Conservation (phyloP, 2,888 invertebrate genomes). For the Priocnemis perturbator region DNA sequence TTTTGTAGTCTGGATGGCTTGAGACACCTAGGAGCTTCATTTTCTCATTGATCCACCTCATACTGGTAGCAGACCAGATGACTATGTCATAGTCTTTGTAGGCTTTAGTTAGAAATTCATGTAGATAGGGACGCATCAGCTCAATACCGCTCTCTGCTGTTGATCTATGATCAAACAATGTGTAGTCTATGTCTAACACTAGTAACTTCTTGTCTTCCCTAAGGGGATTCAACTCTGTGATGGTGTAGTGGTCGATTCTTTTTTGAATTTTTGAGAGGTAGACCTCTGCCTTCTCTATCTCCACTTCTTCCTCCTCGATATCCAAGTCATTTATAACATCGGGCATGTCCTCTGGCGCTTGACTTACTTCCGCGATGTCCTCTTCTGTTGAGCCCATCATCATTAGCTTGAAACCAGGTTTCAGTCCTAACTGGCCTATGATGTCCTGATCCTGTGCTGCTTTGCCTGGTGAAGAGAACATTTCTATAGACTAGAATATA, state of each 20-base stretch:
- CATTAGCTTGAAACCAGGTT: conserved; percentile 94
- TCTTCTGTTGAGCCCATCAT: conserved; percentile 98
- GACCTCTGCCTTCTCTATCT: conserved; percentile 81
- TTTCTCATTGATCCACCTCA: conserved; percentile 99
- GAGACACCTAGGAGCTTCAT: conserved; percentile 94
- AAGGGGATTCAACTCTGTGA: conserved; percentile 88
- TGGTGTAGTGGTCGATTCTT: conserved; percentile 88
- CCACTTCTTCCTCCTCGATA: conserved; percentile 89
- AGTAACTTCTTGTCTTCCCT: conserved; percentile 91
- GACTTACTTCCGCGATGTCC: conserved; percentile 89
- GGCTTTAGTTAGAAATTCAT: conserved; percentile 92
- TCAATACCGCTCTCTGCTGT: conserved; percentile 92
- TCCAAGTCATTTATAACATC: conserved; percentile 95
- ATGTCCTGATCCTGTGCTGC: conserved; percentile 87
- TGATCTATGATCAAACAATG: conserved; percentile 96
- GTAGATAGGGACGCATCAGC: conserved; percentile 95
- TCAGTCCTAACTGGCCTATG: conserved; percentile 86
- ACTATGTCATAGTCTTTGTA: conserved; percentile 96
- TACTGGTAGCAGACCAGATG: conserved; percentile 98
- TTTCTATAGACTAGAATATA: conserved; percentile 32
- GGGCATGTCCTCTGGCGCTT: conserved; percentile 87
- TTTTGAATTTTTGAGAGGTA: conserved; percentile 90
- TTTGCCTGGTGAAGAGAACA: conserved; percentile 81
- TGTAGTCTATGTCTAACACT: conserved; percentile 97
- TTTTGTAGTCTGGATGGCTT: conserved; percentile 89